These are phyloP conservation scores for Temnopleurus reevesii DNA, from an alignment of 53 echinoderm and acorn worm species.

Conservation along the genomic window DNA sequence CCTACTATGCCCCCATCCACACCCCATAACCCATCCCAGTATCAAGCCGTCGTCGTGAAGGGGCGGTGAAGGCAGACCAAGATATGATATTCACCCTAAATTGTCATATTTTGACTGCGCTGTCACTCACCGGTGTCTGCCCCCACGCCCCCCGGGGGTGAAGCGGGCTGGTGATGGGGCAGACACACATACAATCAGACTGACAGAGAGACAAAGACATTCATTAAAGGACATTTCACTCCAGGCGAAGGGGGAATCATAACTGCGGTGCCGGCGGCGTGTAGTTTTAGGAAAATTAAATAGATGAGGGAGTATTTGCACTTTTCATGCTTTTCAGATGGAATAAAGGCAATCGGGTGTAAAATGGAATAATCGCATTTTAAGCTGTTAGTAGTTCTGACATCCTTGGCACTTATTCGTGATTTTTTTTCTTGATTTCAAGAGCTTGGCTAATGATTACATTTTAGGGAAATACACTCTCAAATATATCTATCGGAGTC, in stretches of 20 bases:
- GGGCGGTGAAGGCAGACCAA: neutral
- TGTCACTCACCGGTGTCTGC: conserved; percentile 41
- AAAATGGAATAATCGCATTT: conserved; percentile 33
- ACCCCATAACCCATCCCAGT: neutral
- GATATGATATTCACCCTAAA: conserved; percentile 46
- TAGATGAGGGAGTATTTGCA: conserved; percentile 30
- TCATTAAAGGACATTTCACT: neutral
- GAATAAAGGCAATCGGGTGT: neutral
- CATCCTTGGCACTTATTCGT: neutral
- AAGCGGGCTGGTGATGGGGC: neutral
- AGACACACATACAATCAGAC: conserved; percentile 45
- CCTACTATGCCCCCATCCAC: neutral
- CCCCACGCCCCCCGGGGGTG: neutral
- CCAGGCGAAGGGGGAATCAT: conserved; percentile 1
- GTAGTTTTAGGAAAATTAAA: conserved; percentile 34
- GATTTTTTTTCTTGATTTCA: neutral
- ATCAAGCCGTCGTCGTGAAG: neutral
- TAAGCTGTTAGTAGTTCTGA: neutral
- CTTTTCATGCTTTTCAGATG: conserved; percentile 15
- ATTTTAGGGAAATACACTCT: no score
- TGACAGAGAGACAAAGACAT: conserved; percentile 14
- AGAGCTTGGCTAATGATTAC: neutral
- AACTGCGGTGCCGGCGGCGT: conserved; percentile 28
- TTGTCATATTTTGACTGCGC: conserved; percentile 53
- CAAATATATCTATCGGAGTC: no score